A percentile compares a stretch with the other conserved stretches of the same genome.
Evolutionary conservation across 2,113 vertebrate species (phyloP).

Genomic region (Nestor notabilis): DNA sequence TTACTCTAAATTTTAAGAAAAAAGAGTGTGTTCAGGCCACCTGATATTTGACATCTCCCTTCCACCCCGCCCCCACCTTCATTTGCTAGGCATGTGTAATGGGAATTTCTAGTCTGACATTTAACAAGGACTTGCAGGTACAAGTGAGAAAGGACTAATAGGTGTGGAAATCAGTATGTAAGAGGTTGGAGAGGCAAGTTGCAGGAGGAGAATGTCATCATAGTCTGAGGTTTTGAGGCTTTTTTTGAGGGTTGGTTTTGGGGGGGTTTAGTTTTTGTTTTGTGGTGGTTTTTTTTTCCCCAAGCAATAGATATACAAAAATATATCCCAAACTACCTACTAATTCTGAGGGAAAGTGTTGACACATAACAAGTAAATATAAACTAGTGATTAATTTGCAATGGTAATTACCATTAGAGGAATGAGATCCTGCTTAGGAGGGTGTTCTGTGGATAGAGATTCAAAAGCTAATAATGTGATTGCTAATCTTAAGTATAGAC

Average conservation of each 20-base stretch:
- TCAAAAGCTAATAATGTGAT: not conserved
- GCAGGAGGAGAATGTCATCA: not conserved
- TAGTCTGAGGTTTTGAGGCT: no score
- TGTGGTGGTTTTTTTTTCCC: no score
- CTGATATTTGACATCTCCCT: not conserved
- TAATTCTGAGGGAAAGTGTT: not conserved
- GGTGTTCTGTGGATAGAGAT: not conserved
- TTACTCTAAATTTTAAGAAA: not conserved
- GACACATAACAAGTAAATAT: not conserved
- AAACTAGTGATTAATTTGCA: not conserved
- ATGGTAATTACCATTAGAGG: not conserved
- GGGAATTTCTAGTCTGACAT: not conserved
- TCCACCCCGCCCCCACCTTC: no score
- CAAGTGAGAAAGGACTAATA: not conserved
- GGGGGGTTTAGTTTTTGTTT: no score
- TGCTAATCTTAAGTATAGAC: not conserved
- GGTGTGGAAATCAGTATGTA: not conserved
- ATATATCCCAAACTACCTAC: not conserved
- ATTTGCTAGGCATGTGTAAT: not conserved
- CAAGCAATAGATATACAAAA: not conserved
- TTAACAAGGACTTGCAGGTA: not conserved
- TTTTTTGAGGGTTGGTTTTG: no score
- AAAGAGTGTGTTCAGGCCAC: not conserved
- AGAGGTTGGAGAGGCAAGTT: not conserved
- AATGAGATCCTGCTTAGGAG: not conserved